Evolutionary conservation across 2,888 invertebrate genomes (phyloP).

Genomic region (Sinelater perroti): DNA sequence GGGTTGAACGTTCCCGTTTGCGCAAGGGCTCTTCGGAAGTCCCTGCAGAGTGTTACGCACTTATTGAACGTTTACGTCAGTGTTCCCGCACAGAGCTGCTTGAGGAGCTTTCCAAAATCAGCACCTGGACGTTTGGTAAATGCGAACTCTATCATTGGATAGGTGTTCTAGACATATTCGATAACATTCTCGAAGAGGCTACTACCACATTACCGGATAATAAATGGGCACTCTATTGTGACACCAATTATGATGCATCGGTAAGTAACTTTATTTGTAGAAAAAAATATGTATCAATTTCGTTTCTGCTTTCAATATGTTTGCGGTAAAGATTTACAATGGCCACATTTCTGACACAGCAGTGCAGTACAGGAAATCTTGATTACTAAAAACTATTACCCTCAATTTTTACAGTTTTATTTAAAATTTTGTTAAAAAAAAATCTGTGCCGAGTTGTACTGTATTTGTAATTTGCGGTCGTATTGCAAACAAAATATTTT

Average conservation of each 20-base stretch:
- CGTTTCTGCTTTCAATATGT: too few species aligned
- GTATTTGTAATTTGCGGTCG: too few species aligned
- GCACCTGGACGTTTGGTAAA: constrained; percentile 86
- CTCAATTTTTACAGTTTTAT: too few species aligned
- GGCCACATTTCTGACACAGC: too few species aligned
- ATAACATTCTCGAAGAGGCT: constrained; percentile 79
- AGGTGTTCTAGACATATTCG: constrained; percentile 80
- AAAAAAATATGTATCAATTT: too few species aligned
- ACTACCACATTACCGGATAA: constrained; percentile 68
- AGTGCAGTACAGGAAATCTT: too few species aligned
- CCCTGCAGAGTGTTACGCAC: constrained; percentile 77
- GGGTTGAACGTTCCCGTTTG: constrained; percentile 81
- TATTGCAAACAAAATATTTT: too few species aligned
- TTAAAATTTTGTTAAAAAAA: too few species aligned
- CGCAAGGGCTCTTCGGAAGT: constrained; percentile 87
- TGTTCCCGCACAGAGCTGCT: constrained; percentile 73
- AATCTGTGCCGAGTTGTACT: too few species aligned
- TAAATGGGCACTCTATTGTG: constrained; percentile 78
- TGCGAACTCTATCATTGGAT: constrained; percentile 90
- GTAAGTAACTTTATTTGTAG: constrained; percentile 63
- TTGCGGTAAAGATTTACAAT: too few species aligned
- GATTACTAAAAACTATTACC: too few species aligned
- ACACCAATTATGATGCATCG: constrained; percentile 70
- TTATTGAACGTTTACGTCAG: constrained; percentile 76
- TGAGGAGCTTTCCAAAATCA: constrained; percentile 75